A percentile compares a stretch with the other conserved stretches of the same genome.
Evolutionary conservation across 2,888 invertebrate genomes (phyloP).

Genomic region (Tuberolachnus salignus): DNA sequence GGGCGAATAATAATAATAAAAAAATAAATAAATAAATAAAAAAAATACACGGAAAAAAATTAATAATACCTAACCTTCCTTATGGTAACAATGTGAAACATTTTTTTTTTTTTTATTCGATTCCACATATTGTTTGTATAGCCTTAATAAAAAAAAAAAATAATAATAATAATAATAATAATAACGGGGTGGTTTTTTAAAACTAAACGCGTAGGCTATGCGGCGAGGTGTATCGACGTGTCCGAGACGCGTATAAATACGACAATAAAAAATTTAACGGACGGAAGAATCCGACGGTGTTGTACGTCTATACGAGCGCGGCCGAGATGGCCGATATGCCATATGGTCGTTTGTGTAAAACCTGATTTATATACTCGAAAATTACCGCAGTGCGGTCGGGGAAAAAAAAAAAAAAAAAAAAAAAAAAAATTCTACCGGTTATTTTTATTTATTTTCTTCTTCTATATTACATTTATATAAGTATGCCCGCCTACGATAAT

Average conservation of each 20-base stretch:
- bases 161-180: no score
- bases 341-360: conserved; percentile 40
- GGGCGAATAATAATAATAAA: conserved; percentile 7
- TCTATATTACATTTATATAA: no score
- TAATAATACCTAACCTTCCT: conserved; percentile 52
- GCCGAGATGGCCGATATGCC: conserved; percentile 26
- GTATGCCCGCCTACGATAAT: no score
- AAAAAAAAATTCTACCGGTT: conserved; percentile 36
- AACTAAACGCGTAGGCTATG: neutral
- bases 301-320: no score
- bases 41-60: conserved; percentile 29
- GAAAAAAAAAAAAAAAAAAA: no score
- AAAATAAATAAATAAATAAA: conserved; percentile 13
- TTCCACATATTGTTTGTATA: conserved; percentile 47
- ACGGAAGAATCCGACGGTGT: conserved; percentile 5
- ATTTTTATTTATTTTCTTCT: no score
- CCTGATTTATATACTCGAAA: conserved; percentile 31
- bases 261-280: conserved; percentile 24
- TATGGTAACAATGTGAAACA: conserved; percentile 52
- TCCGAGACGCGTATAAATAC: conserved; percentile 13
- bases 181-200: no score
- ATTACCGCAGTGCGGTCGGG: neutral
- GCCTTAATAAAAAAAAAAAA: neutral
- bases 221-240: conserved; percentile 4
- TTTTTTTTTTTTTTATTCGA: conserved; percentile 35